Conservation (phyloP, 1,140 invertebrate species). For the Zeugodacus cucurbitae region DNA sequence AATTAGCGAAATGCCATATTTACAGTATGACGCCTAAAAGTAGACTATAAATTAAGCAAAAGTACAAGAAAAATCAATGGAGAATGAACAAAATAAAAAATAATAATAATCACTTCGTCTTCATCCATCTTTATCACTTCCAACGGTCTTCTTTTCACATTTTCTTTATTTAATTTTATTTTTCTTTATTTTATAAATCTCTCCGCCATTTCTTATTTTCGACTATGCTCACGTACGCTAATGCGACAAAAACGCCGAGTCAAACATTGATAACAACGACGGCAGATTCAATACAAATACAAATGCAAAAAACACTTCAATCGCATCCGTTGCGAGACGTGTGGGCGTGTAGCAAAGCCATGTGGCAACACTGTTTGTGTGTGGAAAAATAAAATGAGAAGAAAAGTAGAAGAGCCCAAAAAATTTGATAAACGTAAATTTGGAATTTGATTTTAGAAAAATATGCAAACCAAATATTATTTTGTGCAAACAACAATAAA, state of each 20-base stretch:
- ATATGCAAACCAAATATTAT: slow-evolving; percentile 31
- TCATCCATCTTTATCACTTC: too few species aligned
- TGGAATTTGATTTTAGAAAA: slow-evolving; percentile 1
- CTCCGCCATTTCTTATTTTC: background rate
- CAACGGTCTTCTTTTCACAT: too few species aligned
- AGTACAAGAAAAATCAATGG: too few species aligned
- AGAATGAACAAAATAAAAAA: too few species aligned
- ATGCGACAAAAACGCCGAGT: slow-evolving; percentile 64
- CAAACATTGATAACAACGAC: background rate
- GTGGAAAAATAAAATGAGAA: background rate
- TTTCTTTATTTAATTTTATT: background rate
- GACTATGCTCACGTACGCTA: slow-evolving; percentile 60
- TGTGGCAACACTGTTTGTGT: background rate
- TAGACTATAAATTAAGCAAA: too few species aligned
- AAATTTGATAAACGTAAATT: slow-evolving; percentile 6
- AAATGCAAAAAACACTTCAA: background rate
- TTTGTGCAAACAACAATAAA: background rate
- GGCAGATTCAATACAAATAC: background rate
- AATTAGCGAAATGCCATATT: too few species aligned
- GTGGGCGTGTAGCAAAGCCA: background rate
- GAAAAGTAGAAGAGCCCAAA: background rate
- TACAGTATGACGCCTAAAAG: too few species aligned
- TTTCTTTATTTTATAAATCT: background rate
- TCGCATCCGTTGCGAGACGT: background rate
- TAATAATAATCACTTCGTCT: too few species aligned